These are phyloP conservation scores for Macrobrachium rosenbergii DNA, from an alignment of 1,140 invertebrate species.

Conservation along the genomic window DNA sequence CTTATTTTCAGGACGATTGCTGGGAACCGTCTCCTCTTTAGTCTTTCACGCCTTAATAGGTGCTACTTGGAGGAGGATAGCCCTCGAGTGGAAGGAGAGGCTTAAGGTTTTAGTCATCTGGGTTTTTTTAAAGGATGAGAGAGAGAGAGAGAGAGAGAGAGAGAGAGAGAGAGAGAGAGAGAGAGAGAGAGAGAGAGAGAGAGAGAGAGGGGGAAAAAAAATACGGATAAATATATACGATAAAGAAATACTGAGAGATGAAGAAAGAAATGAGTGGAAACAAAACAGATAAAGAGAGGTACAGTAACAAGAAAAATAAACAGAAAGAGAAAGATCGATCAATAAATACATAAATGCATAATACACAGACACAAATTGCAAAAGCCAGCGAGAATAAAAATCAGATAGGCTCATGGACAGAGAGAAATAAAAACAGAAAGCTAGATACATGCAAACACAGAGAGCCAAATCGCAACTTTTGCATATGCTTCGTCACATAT, in stretches of 20 bases:
- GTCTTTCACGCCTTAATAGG: too few species aligned
- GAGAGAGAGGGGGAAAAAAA: not conserved
- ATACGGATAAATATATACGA: not conserved
- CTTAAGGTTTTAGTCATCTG: too few species aligned
- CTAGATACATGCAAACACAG: not conserved
- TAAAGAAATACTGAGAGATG: too few species aligned
- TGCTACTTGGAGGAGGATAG: too few species aligned
- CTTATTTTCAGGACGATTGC: too few species aligned
- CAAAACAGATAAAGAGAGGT: not conserved
- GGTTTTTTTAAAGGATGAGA: too few species aligned
- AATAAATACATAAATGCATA: too few species aligned
- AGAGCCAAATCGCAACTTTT: too few species aligned
- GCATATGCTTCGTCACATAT: too few species aligned
- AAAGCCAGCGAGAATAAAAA: not conserved
- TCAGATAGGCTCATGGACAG: not conserved
- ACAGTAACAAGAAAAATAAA: not conserved
- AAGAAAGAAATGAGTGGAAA: not conserved
- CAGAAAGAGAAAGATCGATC: not conserved
- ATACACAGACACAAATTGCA: not conserved
- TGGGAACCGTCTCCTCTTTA: too few species aligned
- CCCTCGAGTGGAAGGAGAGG: too few species aligned
- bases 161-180: conserved; percentile 3
- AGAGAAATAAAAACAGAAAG: not conserved
- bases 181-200: conserved; percentile 5
- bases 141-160: not conserved